Evolutionary conservation across 1,140 invertebrate genomes (phyloP), one percentile per base, ranked within the genome.

Genomic region (Sycobia sp.): DNA sequence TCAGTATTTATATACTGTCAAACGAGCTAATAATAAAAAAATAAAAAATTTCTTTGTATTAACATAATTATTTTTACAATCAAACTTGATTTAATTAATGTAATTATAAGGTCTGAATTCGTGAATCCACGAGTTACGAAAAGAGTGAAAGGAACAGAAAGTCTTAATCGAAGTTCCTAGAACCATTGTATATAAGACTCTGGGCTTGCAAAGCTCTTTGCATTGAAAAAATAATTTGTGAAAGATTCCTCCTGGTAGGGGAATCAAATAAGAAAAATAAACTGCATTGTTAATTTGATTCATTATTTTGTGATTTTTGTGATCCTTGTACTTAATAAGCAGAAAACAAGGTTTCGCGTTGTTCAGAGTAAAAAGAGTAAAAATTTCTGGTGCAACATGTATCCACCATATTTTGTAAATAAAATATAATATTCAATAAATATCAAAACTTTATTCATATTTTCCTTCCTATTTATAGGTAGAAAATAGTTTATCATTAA

Each of bases 391-490:
- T 65, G 58, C 60, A 27, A 67, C 54, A 57, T 73, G 62, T 74
- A 71, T 72, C 68, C 63, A 56, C 51, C 59, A 69, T 44, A 51
- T 71, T 72, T 72, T 74, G 69, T 73, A 72, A 74, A 74, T 73
- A 72, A 74, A 74, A 38, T 65, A 4, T 67, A 53, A 43, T 72
- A 73, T 67, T 71, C 62, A 59, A 41, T 63, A 66, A 16, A 56
- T 38, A 29, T n/a, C n/a, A n/a, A n/a, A n/a, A 53, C 32, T 22
- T 58, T 11, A 25, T 46, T 16, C 2, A 58, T 20, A 25, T 8
- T 29, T 41, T 5, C 29, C 27, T 46, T 36, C 46, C 16, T 5
- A 32, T n/a, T 23, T 39, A 16, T 44, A n/a, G n/a, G n/a, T 16
- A 46, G 5, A 46, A 23, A 25, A 46, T 46, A 16, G 23, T 49